These are phyloP conservation scores for Centropristis striata DNA, from an alignment of 2,113 vertebrate species.

Conservation along the genomic window DNA sequence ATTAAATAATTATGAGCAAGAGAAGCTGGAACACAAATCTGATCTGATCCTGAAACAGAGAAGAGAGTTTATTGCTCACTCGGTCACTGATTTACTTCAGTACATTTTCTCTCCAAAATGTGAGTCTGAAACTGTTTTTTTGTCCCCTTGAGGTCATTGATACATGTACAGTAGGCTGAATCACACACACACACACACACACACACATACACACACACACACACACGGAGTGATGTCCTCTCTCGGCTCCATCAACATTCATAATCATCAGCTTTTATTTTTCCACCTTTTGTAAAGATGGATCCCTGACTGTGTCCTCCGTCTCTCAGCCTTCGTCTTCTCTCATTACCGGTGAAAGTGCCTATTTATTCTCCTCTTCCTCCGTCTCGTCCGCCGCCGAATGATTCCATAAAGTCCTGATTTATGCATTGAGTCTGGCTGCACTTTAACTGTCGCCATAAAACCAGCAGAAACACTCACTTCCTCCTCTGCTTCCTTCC, in stretches of 20 bases:
- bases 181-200: not conserved
- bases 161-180: too few relatives aligned
- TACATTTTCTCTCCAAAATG: not conserved
- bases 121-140: not conserved
- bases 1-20: not conserved
- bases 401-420: constrained; percentile 66
- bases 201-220: not conserved
- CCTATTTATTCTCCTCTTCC: constrained; percentile 54
- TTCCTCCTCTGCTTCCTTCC: not conserved
- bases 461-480: constrained; percentile 32
- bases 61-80: not conserved
- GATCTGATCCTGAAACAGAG: too few relatives aligned
- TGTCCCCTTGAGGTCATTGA: too few relatives aligned
- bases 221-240: constrained; percentile 3
- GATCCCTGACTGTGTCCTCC: constrained; percentile 1
- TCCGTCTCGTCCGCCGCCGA: constrained; percentile 6
- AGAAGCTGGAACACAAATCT: too few relatives aligned
- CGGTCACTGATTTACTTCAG: not conserved
- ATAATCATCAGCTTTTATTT: constrained; percentile 15
- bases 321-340: constrained; percentile 29
- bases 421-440: constrained; percentile 53
- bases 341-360: constrained; percentile 45
- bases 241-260: constrained; percentile 19
- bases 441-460: constrained; percentile 55
- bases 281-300: constrained; percentile 5